Evolutionary conservation across 2,113 vertebrate genomes (phyloP), one percentile per base, ranked within the genome.

Genomic region (Rhegmatorhina hoffmannsi): DNA sequence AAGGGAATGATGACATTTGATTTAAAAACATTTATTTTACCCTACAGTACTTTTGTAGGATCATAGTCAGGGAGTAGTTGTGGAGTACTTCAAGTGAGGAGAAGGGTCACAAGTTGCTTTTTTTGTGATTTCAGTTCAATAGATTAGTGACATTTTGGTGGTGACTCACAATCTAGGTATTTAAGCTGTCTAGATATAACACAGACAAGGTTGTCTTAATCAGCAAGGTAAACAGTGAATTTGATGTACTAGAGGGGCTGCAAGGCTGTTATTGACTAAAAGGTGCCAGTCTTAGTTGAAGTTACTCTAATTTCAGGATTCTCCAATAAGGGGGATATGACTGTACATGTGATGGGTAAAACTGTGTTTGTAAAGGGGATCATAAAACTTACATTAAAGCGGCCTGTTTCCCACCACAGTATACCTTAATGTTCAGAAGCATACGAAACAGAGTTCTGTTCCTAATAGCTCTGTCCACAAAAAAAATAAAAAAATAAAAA

Each of bases 1-100:
- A 38, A 1, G 11, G 44, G 19, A 88, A 76, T 4, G 5, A 52
- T 79, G 62, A 56, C 0, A 0, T 40, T 24, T 29, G 2, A 1
- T 50, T 92, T 76, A 44, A 70, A 84, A 67, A 69, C 7, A 26
- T 25, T 2, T 19, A 7, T 64, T 95, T 73, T 85, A 8, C 56
- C 24, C 36, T 52, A 15, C 0, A 2, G 25, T 34, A 56, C 11
- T 83, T 89, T 53, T 46, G 34, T 12, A 77, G 33, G 46, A 50
- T 12, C 20, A 46, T 10, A 80, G 6, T 29, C 31, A 46, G 49
- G 15, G 21, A 88, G 33, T 36, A 13, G 8, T 86, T 67, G 23
- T 20, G 40, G 46, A 88, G 29, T 40, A 50, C 8, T 26, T 83
- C 53, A 73, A 53, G 59, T 15, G 46, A 77, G 11, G 17, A 46